These are phyloP conservation scores for Choreutis nemorana DNA, from an alignment of 2,888 invertebrate genomes.

Conservation along the genomic window DNA sequence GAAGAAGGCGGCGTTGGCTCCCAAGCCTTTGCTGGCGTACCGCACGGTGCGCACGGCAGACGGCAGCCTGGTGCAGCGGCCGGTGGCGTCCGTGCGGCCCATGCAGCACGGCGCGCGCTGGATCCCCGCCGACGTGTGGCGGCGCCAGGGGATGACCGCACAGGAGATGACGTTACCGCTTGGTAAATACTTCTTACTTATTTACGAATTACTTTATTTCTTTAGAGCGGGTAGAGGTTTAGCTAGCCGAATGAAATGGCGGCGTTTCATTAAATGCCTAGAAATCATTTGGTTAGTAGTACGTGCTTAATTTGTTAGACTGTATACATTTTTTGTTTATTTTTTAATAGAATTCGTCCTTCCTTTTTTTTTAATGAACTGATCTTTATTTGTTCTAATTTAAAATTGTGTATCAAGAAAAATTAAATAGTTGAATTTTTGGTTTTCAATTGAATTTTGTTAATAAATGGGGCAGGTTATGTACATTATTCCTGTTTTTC, in stretches of 20 bases:
- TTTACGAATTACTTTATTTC: not conserved
- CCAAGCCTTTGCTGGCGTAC: slow-evolving; percentile 65
- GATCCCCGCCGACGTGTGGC: slow-evolving; percentile 93
- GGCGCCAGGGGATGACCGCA: slow-evolving; percentile 92
- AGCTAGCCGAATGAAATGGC: not conserved
- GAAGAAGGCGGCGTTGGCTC: slow-evolving; percentile 82
- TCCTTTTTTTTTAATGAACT: too few species aligned
- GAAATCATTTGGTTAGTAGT: too few species aligned
- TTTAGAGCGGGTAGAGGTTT: not conserved
- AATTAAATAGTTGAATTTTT: too few species aligned
- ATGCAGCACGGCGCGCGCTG: slow-evolving; percentile 81
- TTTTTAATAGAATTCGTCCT: too few species aligned
- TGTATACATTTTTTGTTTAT: too few species aligned
- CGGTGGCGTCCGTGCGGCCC: slow-evolving; percentile 78
- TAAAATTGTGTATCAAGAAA: too few species aligned
- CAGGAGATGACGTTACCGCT: slow-evolving; percentile 93
- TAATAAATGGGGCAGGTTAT: too few species aligned
- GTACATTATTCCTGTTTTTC: slow-evolving; percentile 12
- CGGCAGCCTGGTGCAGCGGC: slow-evolving; percentile 69
- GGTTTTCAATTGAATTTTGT: too few species aligned
- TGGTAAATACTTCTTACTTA: slow-evolving; percentile 56
- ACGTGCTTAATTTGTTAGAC: too few species aligned
- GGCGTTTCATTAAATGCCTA: too few species aligned
- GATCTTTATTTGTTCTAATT: too few species aligned
- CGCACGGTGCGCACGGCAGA: slow-evolving; percentile 73